Evolutionary conservation across 2,888 invertebrate species (phyloP).

Genomic region (Meandrusa payeni): DNA sequence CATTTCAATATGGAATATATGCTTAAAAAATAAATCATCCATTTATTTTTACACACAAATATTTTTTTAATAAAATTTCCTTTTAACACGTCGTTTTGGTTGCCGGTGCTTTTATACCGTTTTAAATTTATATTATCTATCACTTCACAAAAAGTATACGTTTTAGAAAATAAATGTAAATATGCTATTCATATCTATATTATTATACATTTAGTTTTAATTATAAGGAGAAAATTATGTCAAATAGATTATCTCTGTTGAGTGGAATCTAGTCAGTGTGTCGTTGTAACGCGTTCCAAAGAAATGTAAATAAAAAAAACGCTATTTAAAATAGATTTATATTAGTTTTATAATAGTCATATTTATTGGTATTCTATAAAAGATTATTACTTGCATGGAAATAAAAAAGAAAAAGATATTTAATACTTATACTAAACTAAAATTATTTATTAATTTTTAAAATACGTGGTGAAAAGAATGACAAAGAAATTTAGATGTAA

Average conservation of each 20-base stretch:
- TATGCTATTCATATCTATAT: constrained; percentile 28
- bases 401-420: too few species aligned
- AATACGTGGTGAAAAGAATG: too few species aligned
- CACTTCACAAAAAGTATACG: constrained; percentile 11
- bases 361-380: too few species aligned
- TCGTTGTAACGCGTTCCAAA: constrained; percentile 77
- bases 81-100: not conserved
- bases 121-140: not conserved
- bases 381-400: too few species aligned
- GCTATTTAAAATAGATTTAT: constrained; percentile 42
- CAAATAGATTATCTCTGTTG: constrained; percentile 39
- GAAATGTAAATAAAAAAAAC: constrained; percentile 69
- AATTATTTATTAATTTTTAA: too few species aligned
- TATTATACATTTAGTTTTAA: constrained; percentile 1
- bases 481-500: too few species aligned
- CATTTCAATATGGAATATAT: too few species aligned
- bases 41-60: too few species aligned
- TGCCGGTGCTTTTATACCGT: constrained; percentile 2
- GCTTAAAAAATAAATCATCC: too few species aligned
- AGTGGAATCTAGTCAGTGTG: constrained; percentile 80
- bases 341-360: too few species aligned
- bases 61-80: not conserved
- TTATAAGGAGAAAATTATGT: constrained; percentile 28
- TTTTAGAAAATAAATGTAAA: constrained; percentile 19
- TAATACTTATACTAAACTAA: too few species aligned